Conservation (phyloP, 2,888 invertebrate genomes). For the Harpalus rufipes region DNA sequence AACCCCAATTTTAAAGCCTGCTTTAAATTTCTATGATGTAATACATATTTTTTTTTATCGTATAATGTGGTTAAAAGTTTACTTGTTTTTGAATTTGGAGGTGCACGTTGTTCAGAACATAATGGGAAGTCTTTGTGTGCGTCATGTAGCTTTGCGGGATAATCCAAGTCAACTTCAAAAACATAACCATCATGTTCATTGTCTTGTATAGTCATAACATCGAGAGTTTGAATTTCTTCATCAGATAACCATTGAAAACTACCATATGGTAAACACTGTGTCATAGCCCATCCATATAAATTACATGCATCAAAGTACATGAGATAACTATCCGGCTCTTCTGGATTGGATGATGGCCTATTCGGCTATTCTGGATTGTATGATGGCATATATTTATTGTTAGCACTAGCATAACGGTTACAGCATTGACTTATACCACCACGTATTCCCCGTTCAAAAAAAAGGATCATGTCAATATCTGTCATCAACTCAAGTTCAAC, state of each 20-base stretch:
- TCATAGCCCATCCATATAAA: slow-evolving; percentile 71
- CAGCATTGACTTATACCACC: slow-evolving; percentile 72
- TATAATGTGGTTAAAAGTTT: slow-evolving; percentile 70
- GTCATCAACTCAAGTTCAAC: slow-evolving; percentile 72
- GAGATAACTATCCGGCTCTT: no score
- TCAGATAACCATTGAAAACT: slow-evolving; percentile 70
- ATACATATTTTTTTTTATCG: slow-evolving; percentile 72
- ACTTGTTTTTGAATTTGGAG: slow-evolving; percentile 66
- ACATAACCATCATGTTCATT: slow-evolving; percentile 69
- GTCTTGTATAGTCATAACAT: not conserved
- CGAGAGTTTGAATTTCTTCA: not conserved
- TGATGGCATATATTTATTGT: slow-evolving; percentile 72
- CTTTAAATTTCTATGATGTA: slow-evolving; percentile 70
- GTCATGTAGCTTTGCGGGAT: slow-evolving; percentile 70
- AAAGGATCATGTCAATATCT: slow-evolving; percentile 71
- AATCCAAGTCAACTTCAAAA: slow-evolving; percentile 72
- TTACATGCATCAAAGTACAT: slow-evolving; percentile 72
- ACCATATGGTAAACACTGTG: slow-evolving; percentile 70
- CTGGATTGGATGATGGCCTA: no score
- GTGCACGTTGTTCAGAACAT: slow-evolving; percentile 66
- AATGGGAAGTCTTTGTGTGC: slow-evolving; percentile 72
- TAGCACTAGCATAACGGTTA: slow-evolving; percentile 71
- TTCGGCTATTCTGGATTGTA: slow-evolving; percentile 71
- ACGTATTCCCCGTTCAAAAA: slow-evolving; percentile 71
- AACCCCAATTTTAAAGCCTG: slow-evolving; percentile 70